Percentiles rank a stretch among this genome's conserved stretches.
Evolutionary conservation across 2,113 vertebrate genomes (phyloP).

Genomic region (Nycticorax nycticorax): DNA sequence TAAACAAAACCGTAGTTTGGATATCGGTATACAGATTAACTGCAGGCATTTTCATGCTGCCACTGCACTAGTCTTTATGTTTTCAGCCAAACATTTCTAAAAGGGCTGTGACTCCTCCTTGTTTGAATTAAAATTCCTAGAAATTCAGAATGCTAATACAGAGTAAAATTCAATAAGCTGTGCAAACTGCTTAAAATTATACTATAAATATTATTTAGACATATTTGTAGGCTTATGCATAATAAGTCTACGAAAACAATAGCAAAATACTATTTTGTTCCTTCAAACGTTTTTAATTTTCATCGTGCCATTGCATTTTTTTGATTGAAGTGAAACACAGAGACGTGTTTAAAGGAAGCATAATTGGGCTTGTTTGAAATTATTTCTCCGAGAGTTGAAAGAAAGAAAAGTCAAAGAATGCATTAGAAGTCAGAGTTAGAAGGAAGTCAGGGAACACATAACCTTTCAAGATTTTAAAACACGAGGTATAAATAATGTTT

Average conservation of each 20-base stretch:
- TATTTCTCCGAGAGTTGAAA: slow-evolving; percentile 14
- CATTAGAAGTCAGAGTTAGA: slow-evolving; percentile 25
- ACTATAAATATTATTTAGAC: slow-evolving; percentile 56
- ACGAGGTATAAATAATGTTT: slow-evolving; percentile 55
- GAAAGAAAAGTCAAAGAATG: slow-evolving; percentile 20
- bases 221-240: slow-evolving; percentile 3
- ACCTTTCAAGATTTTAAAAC: slow-evolving; percentile 45
- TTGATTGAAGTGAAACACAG: background rate
- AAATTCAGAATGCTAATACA: background rate
- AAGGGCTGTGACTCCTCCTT: background rate
- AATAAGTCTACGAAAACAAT: slow-evolving; percentile 26
- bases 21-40: background rate
- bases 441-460: slow-evolving; percentile 4
- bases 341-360: background rate
- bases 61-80: background rate
- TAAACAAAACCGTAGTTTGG: background rate
- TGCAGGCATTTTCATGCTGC: background rate
- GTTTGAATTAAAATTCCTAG: slow-evolving; percentile 10
- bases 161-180: background rate
- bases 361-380: slow-evolving; percentile 38
- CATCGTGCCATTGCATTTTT: background rate
- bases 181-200: slow-evolving; percentile 21
- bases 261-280: slow-evolving; percentile 43
- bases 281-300: slow-evolving; percentile 40
- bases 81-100: background rate